Conservation (phyloP, 2,888 invertebrate species). For the Drosophila merina region DNA sequence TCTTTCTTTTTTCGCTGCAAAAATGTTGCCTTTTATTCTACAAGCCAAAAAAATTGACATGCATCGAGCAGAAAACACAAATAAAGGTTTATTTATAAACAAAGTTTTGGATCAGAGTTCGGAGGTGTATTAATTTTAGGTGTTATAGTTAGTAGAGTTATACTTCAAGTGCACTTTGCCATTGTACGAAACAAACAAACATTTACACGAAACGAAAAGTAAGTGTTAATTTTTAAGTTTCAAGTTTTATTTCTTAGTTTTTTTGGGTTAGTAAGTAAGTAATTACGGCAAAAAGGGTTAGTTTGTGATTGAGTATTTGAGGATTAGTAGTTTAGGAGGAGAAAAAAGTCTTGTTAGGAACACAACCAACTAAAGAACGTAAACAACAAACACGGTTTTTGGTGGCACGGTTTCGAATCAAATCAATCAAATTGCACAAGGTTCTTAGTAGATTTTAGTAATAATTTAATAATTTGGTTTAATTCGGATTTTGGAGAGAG, state of each 20-base stretch:
- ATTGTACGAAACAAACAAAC: constrained; percentile 63
- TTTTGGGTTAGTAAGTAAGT: constrained; percentile 58
- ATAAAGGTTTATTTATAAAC: constrained; percentile 2
- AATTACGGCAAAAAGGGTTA: constrained; percentile 62
- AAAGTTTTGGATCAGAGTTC: constrained; percentile 9
- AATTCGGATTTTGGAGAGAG: constrained; percentile 67
- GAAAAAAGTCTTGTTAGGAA: constrained; percentile 45
- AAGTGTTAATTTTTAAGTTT: constrained; percentile 12
- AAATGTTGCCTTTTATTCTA: constrained; percentile 3
- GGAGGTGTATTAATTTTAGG: constrained; percentile 29
- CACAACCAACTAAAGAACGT: constrained; percentile 64
- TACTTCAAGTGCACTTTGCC: constrained; percentile 62
- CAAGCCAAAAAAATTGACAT: constrained; percentile 7
- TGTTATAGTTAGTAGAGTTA: constrained; percentile 27
- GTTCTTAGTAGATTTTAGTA: constrained; percentile 62
- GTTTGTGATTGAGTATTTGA: constrained; percentile 2
- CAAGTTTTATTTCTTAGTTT: constrained; percentile 53
- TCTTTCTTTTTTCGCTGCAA: not conserved
- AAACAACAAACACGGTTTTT: constrained; percentile 49
- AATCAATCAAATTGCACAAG: constrained; percentile 51
- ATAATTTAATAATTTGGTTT: constrained; percentile 8
- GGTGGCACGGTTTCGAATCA: constrained; percentile 40
- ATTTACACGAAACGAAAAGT: constrained; percentile 54
- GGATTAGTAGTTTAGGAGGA: constrained; percentile 41
- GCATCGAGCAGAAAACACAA: constrained; percentile 13